Evolutionary conservation across 2,113 vertebrate genomes (phyloP), one percentile per base, ranked within the genome.

Genomic region (Delphinus delphis): DNA sequence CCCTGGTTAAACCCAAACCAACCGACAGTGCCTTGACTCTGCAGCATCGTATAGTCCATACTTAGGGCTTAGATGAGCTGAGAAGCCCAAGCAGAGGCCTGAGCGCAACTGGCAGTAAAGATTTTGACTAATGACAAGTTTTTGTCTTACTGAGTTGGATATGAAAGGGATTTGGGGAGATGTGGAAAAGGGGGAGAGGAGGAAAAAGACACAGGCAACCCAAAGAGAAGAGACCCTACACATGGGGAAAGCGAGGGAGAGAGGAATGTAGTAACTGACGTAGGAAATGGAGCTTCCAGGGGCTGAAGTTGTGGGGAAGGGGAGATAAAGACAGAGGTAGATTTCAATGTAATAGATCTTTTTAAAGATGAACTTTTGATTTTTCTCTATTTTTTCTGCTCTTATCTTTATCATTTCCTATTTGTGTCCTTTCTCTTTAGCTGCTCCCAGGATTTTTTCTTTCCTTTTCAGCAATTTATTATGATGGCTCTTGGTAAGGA

Each of bases 301-400:
- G 18, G 5, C 0, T 5, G 20, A 38, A 6, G 6, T 79, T 53
- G 21, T 2, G 12, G 12, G 18, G 11, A 33, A 7, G 3, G 4
- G 15, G 47, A 33, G 53, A 38, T 23, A 74, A 55, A 88, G 6
- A 23, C 1, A 58, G 89, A 60, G 31, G 2, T 5, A 28, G 38
- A 23, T 23, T 93, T 62, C 67, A 58, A 10, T 47, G 50, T 68
- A 81, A 82, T 11, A 33, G 9, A 38, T 82, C 5, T 85, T 86
- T 67, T 71, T 33, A 71, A 60, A 44, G 47, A 82, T 21, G 2
- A 90, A 53, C 65, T 85, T 68, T 87, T 62, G 14, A 7, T 36
- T 90, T 90, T 93, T 85, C 25, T 50, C 25, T 67, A 9, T 47
- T 82, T 28, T 68, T 90, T 58, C 38, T 93, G 23, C 26, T 81